Conservation (phyloP, 1,140 invertebrate species). For the Araneus ventricosus region DNA sequence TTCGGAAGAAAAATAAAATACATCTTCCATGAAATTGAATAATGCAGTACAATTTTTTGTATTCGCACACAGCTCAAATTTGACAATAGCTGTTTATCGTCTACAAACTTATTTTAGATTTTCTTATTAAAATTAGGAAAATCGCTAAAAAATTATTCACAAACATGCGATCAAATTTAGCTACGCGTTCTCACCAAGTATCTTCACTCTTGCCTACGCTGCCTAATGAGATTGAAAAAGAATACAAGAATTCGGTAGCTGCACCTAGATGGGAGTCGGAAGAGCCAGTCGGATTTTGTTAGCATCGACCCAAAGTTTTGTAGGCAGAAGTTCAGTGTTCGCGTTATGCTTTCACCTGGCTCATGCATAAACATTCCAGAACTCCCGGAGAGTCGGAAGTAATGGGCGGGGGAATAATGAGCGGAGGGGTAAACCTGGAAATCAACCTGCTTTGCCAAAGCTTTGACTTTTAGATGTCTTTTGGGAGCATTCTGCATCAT, state of each 20-base stretch:
- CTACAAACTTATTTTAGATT: no score
- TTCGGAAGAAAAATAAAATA: no score
- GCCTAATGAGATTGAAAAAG: background rate
- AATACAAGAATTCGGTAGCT: background rate
- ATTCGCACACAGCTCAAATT: no score
- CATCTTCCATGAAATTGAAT: no score
- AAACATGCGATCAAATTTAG: background rate
- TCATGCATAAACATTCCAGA: slow-evolving; percentile 30
- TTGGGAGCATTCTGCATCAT: no score
- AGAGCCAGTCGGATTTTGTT: background rate
- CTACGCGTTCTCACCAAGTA: background rate
- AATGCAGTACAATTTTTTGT: no score
- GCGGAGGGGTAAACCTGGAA: background rate
- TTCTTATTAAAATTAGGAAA: no score
- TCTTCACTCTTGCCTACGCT: no score
- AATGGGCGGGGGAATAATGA: slow-evolving; percentile 6
- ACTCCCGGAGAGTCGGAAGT: slow-evolving; percentile 32
- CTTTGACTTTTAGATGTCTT: background rate
- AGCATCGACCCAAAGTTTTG: slow-evolving; percentile 5
- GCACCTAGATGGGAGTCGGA: background rate
- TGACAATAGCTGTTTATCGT: no score
- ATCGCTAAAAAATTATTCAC: no score
- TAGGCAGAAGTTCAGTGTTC: slow-evolving; percentile 9
- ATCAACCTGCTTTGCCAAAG: background rate
- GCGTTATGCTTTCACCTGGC: background rate